Evolutionary conservation across 35 echinoderm and acorn worm genomes (phyloP).

Genomic region (Apostichopus californicus): DNA sequence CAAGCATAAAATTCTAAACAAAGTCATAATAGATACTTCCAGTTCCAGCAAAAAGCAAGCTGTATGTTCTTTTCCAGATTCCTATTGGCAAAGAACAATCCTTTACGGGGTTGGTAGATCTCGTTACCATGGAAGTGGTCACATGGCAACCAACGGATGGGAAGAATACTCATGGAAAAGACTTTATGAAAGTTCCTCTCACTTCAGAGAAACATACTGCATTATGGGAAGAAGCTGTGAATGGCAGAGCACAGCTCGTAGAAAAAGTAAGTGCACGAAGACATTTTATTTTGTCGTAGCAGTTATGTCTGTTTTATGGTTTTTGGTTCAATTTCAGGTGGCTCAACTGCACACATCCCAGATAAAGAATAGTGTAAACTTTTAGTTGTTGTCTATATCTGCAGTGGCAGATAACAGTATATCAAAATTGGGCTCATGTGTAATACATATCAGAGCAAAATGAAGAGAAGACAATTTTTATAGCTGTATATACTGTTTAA

Average conservation of each 20-base stretch:
- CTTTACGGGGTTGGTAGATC: slow-evolving; percentile 79
- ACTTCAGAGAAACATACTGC: slow-evolving; percentile 23
- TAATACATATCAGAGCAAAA: too few relatives aligned
- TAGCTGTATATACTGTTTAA: too few relatives aligned
- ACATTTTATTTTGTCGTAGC: neutral
- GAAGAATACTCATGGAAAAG: slow-evolving; percentile 62
- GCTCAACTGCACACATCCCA: too few relatives aligned
- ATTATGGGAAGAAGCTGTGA: slow-evolving; percentile 56
- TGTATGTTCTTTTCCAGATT: slow-evolving; percentile 45
- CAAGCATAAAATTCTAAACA: neutral
- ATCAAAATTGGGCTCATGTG: too few relatives aligned
- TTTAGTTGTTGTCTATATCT: too few relatives aligned
- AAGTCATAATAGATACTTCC: neutral
- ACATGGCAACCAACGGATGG: slow-evolving; percentile 57
- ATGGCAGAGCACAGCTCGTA: slow-evolving; percentile 69
- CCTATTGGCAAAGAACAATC: slow-evolving; percentile 70
- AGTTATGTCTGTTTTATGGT: too few relatives aligned
- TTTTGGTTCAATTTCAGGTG: too few relatives aligned
- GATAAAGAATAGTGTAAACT: too few relatives aligned
- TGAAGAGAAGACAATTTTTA: too few relatives aligned
- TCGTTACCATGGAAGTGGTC: slow-evolving; percentile 93
- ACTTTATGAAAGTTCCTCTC: slow-evolving; percentile 53
- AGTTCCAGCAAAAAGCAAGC: neutral
- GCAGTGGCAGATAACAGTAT: too few relatives aligned
- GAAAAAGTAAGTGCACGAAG: slow-evolving; percentile 71